Evolutionary conservation across 2,888 invertebrate genomes (phyloP).

Genomic region (Lingula anatina): DNA sequence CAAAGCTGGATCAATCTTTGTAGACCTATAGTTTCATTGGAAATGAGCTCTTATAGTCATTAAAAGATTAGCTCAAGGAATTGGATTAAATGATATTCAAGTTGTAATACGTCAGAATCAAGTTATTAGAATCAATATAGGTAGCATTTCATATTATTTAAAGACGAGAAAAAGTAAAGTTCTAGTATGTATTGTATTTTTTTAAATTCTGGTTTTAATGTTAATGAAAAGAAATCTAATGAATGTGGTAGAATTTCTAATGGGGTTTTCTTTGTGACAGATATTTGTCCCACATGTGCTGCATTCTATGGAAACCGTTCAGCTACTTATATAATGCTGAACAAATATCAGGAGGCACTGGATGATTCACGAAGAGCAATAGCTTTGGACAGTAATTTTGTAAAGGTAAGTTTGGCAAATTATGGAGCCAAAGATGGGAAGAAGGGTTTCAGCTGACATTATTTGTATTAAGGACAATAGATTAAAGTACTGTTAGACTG

Average conservation of each 20-base stretch:
- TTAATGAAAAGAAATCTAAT: background rate
- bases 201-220: no score
- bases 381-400: slow-evolving; percentile 70
- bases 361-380: slow-evolving; percentile 78
- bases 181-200: slow-evolving; percentile 1
- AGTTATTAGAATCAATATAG: no score
- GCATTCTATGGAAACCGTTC: slow-evolving; percentile 88
- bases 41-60: no score
- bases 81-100: no score
- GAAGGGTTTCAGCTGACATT: background rate
- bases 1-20: no score
- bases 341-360: slow-evolving; percentile 73
- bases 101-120: no score
- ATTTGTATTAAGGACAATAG: background rate
- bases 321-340: slow-evolving; percentile 90
- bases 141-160: no score
- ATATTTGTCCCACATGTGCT: slow-evolving; percentile 76
- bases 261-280: slow-evolving; percentile 52
- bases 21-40: no score
- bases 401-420: slow-evolving; percentile 53
- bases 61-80: no score
- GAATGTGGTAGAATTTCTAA: slow-evolving; percentile 3
- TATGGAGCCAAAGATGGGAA: slow-evolving; percentile 3
- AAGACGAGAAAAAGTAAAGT: no score
- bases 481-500: background rate